Conservation (phyloP, 2,113 vertebrate species). For the Bothrops jararaca region DNA sequence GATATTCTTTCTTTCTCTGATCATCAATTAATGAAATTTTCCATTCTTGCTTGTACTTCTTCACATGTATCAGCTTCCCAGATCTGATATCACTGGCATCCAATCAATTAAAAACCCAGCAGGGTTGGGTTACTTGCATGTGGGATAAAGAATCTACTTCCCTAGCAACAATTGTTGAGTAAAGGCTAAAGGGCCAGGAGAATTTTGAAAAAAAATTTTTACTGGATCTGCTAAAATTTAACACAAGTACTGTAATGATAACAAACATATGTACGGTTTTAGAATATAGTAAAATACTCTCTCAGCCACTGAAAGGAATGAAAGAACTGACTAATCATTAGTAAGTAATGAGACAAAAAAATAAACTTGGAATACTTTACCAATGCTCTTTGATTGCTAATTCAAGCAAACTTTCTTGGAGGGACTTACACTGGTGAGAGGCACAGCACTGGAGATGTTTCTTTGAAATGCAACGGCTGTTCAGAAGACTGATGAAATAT, state of each 20-base stretch:
- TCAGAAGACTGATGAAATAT: not conserved
- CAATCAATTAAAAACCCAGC: conserved; percentile 52
- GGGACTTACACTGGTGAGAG: not conserved
- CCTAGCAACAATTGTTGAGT: conserved; percentile 43
- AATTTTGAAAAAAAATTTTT: not conserved
- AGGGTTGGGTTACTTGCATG: conserved; percentile 61
- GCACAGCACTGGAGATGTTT: not conserved
- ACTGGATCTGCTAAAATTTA: conserved; percentile 39
- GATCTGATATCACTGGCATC: conserved; percentile 50
- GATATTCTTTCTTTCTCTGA: conserved; percentile 54
- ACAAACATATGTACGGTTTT: not conserved
- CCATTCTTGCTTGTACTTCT: conserved; percentile 60
- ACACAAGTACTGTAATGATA: conserved; percentile 2
- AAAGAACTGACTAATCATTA: not conserved
- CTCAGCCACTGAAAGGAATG: not conserved
- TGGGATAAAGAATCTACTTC: conserved; percentile 55
- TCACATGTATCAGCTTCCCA: conserved; percentile 58
- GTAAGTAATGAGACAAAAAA: not conserved
- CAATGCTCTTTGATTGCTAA: not conserved
- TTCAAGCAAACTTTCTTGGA: not conserved
- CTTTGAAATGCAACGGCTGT: not conserved
- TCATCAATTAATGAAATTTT: conserved; percentile 70
- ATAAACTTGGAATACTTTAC: not conserved
- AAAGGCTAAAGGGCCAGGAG: conserved; percentile 35
- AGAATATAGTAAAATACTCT: not conserved